Conservation (phyloP, 2,888 invertebrate genomes). For the Drosophila formosana region DNA sequence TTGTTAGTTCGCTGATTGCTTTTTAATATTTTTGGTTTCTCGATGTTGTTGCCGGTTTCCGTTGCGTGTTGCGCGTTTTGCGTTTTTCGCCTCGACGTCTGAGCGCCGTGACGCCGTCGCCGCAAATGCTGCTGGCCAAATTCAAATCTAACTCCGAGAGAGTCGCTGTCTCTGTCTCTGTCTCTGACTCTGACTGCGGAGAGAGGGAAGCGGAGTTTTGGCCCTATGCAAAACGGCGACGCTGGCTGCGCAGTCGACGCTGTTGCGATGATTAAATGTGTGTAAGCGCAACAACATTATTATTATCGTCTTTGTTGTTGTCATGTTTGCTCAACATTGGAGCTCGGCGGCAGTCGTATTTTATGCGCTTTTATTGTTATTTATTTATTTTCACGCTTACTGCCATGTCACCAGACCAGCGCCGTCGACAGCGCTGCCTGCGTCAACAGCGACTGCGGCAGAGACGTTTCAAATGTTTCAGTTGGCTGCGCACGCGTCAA, state of each 20-base stretch:
- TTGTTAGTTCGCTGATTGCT: conserved; percentile 52
- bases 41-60: conserved; percentile 57
- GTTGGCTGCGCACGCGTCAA: conserved; percentile 80
- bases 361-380: conserved; percentile 61
- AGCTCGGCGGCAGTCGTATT: conserved; percentile 25
- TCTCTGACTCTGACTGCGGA: conserved; percentile 13
- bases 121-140: conserved; percentile 80
- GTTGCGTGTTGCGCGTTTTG: conserved; percentile 30
- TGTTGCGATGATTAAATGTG: conserved; percentile 54
- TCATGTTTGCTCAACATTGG: conserved; percentile 70
- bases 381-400: conserved; percentile 72
- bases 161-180: conserved; percentile 15
- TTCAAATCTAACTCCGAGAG: conserved; percentile 53
- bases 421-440: conserved; percentile 32
- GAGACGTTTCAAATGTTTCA: conserved; percentile 69
- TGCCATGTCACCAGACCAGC: conserved; percentile 63
- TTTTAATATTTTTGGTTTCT: conserved; percentile 57
- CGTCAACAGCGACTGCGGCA: neutral
- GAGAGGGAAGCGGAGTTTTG: neutral
- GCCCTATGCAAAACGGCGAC: conserved; percentile 48
- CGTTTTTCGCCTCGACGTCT: conserved; percentile 64
- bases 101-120: conserved; percentile 76
- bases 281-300: conserved; percentile 48
- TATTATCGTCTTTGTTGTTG: conserved; percentile 38
- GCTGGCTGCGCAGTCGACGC: conserved; percentile 19